A percentile compares a stretch with the other conserved stretches of the same genome.
Evolutionary conservation across 2,797 vertebrate species (phyloP).

Genomic region (Arnoldichthys spilopterus): DNA sequence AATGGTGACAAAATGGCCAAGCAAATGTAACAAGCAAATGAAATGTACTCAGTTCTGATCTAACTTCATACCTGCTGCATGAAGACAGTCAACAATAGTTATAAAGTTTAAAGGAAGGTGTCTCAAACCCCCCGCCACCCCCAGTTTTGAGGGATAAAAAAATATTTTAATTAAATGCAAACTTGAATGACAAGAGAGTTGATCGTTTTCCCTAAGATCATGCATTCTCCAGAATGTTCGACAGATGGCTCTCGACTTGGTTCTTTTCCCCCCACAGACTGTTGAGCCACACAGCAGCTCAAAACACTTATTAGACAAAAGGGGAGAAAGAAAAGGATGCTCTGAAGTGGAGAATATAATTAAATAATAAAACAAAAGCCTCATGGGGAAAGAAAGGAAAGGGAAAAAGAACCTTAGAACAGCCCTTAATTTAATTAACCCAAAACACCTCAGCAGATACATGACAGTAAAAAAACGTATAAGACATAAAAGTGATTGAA

Average conservation of each 20-base stretch:
- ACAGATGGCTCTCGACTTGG: conserved; percentile 51
- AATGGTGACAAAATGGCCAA: too few species aligned
- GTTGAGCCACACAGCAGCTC: conserved; percentile 35
- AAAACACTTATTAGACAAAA: conserved; percentile 54
- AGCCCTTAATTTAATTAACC: conserved; percentile 43
- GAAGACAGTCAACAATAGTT: too few species aligned
- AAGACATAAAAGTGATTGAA: conserved; percentile 42
- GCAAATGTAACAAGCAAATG: too few species aligned
- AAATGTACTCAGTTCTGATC: too few species aligned
- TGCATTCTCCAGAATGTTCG: conserved; percentile 43
- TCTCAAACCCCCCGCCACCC: too few species aligned
- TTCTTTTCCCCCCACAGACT: conserved; percentile 45
- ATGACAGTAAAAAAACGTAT: conserved; percentile 14
- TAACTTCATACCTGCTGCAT: too few species aligned
- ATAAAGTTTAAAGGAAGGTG: too few species aligned
- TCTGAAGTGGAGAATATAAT: conserved; percentile 41
- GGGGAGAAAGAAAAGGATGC: conserved; percentile 18
- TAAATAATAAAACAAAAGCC: conserved; percentile 20
- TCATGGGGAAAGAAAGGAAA: neutral
- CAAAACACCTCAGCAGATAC: conserved; percentile 30
- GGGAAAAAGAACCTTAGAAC: conserved; percentile 21
- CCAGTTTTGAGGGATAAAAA: too few species aligned
- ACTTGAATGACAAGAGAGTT: conserved; percentile 27
- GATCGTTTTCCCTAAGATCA: conserved; percentile 7
- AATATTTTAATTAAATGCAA: conserved; percentile 4